Percentiles rank a stretch among this genome's conserved stretches.
phyloP scores from a whole-genome alignment of 2,113 vertebrate genomes.

The Loxodonta africana region DNA sequence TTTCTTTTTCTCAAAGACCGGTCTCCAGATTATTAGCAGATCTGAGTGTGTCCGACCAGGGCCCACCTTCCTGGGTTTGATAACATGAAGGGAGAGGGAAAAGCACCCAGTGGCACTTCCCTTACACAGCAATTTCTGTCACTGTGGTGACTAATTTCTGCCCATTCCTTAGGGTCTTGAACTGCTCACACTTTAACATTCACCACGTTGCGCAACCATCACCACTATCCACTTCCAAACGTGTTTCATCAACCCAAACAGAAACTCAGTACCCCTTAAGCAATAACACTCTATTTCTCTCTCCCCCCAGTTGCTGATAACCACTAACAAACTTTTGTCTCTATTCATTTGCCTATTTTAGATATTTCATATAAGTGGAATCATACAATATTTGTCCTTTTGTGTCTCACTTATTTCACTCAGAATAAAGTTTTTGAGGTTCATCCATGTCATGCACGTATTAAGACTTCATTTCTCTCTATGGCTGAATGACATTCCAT shows the following conservation, averaged over 20 bases:
- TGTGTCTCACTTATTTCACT: background rate
- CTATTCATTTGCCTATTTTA: too few relatives aligned
- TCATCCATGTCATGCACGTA: background rate
- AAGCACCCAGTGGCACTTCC: conserved; percentile 71
- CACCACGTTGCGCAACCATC: background rate
- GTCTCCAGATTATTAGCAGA: too few relatives aligned
- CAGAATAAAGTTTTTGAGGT: background rate
- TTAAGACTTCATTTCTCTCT: background rate
- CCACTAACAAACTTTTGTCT: background rate
- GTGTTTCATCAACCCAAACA: background rate
- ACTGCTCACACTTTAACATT: conserved; percentile 91
- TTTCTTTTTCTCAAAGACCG: too few relatives aligned
- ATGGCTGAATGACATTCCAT: background rate
- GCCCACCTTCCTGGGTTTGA: too few relatives aligned
- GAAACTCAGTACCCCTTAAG: background rate
- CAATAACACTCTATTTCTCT: background rate
- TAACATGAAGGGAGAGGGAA: conserved; percentile 77
- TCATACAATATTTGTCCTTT: background rate
- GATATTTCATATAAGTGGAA: too few relatives aligned
- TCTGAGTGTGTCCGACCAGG: too few relatives aligned
- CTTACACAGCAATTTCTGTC: conserved; percentile 96
- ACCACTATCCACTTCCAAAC: background rate
- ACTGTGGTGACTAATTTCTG: conserved; percentile 95
- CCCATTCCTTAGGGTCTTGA: conserved; percentile 98
- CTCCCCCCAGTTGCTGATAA: background rate